A percentile compares a stretch with the other conserved stretches of the same genome.
phyloP scores from a whole-genome alignment of 2,888 invertebrate species.

The Heliconius ismenius region DNA sequence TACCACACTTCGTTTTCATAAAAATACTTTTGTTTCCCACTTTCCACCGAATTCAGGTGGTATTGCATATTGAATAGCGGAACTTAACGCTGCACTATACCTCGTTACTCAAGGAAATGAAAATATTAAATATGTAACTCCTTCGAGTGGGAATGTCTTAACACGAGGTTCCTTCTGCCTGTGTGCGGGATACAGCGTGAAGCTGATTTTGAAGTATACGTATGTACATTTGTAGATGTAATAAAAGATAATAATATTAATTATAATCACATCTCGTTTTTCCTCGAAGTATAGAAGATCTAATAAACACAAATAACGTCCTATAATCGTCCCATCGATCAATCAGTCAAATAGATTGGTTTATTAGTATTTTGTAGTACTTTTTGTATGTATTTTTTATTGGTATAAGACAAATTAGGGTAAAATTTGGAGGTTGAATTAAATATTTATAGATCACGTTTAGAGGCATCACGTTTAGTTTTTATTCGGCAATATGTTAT shows the following conservation, averaged over 20 bases:
- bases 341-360: slow-evolving; percentile 28
- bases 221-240: not conserved
- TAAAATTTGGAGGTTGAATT: slow-evolving; percentile 16
- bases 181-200: too few relatives aligned
- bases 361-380: slow-evolving; percentile 24
- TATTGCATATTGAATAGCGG: too few relatives aligned
- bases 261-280: slow-evolving; percentile 1
- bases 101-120: too few relatives aligned
- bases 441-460: not conserved
- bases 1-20: too few relatives aligned
- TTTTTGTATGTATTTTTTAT: slow-evolving; percentile 10
- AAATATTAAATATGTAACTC: too few relatives aligned
- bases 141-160: too few relatives aligned
- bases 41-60: too few relatives aligned
- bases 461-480: not conserved
- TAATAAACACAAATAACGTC: slow-evolving; percentile 31
- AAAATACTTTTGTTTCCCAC: too few relatives aligned
- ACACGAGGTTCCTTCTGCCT: too few relatives aligned
- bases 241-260: not conserved
- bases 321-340: slow-evolving; percentile 26
- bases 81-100: too few relatives aligned
- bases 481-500: not conserved
- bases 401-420: not conserved
- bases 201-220: not conserved
- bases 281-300: slow-evolving; percentile 24